Percentiles rank a stretch among this genome's conserved stretches.
Conservation (phyloP, 2,797 vertebrate species). For the Oryzias sinensis region DNA sequence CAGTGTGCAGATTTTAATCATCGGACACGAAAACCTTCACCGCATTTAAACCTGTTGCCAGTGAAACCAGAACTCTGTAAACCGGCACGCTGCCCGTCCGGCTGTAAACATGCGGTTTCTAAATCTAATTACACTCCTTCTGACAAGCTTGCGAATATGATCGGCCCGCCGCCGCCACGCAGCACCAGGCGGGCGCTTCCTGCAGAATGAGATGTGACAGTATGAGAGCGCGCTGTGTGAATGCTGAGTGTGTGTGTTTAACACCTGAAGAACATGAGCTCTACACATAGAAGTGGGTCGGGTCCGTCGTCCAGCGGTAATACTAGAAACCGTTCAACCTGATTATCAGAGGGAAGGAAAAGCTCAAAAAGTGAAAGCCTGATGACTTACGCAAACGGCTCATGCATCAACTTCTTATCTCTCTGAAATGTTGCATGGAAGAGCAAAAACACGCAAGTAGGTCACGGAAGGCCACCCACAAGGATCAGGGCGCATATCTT, state of each 20-base stretch:
- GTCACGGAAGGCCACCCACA: constrained; percentile 47
- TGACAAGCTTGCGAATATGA: constrained; percentile 35
- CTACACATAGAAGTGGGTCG: constrained; percentile 38
- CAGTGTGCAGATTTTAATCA: no score
- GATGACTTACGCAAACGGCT: no score
- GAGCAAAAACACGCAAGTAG: constrained; percentile 28
- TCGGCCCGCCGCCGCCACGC: background rate
- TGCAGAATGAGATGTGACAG: constrained; percentile 64
- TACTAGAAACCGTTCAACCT: no score
- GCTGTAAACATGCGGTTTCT: constrained; percentile 1
- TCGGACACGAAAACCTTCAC: background rate
- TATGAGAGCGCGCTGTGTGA: constrained; percentile 36
- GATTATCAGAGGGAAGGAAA: no score
- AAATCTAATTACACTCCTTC: constrained; percentile 26
- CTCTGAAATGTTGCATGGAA: background rate
- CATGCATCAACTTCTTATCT: background rate
- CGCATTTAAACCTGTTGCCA: background rate
- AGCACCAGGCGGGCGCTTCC: constrained; percentile 23
- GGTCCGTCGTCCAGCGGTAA: constrained; percentile 1
- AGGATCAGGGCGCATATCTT: constrained; percentile 25
- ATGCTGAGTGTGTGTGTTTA: constrained; percentile 3
- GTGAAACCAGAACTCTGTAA: constrained; percentile 12
- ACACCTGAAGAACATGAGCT: constrained; percentile 26
- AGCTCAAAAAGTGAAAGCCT: background rate
- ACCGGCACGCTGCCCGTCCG: background rate